These are phyloP conservation scores for Cephus cinctus DNA, from an alignment of 1,140 invertebrate genomes.

Conservation along the genomic window DNA sequence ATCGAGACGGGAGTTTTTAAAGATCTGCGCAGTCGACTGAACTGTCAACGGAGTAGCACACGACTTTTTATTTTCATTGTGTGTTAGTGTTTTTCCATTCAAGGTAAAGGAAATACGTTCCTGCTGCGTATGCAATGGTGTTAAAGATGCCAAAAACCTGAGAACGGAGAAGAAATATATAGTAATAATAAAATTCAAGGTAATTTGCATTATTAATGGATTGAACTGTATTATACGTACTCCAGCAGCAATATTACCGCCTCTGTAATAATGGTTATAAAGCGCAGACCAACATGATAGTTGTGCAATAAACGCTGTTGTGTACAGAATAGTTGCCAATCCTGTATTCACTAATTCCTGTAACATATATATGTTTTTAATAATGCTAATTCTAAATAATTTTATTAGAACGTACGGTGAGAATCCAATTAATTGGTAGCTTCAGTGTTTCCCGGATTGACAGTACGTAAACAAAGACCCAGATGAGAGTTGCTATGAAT, in stretches of 20 bases:
- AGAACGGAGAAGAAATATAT: constrained; percentile 36
- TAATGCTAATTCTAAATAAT: constrained; percentile 1
- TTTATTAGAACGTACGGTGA: constrained; percentile 65
- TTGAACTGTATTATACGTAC: constrained; percentile 55
- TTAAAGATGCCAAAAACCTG: constrained; percentile 82
- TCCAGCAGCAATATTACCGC: constrained; percentile 70
- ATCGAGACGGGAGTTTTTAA: no score
- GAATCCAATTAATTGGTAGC: constrained; percentile 79
- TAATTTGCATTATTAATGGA: constrained; percentile 5
- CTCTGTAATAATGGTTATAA: constrained; percentile 34
- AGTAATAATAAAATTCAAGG: background rate
- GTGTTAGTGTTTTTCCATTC: constrained; percentile 66
- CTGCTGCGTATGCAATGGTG: constrained; percentile 73
- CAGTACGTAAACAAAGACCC: constrained; percentile 77
- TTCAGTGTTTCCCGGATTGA: constrained; percentile 75
- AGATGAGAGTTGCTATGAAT: constrained; percentile 80
- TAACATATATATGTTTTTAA: constrained; percentile 43
- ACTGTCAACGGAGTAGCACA: no score
- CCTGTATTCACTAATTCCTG: constrained; percentile 79
- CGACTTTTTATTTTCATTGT: constrained; percentile 38
- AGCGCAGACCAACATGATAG: constrained; percentile 61
- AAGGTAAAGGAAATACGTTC: constrained; percentile 72
- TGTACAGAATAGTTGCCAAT: constrained; percentile 69
- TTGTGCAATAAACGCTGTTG: constrained; percentile 78
- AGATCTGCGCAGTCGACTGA: no score